These are phyloP conservation scores for Aythya baeri DNA, from an alignment of 2,113 vertebrate species.

Conservation along the genomic window DNA sequence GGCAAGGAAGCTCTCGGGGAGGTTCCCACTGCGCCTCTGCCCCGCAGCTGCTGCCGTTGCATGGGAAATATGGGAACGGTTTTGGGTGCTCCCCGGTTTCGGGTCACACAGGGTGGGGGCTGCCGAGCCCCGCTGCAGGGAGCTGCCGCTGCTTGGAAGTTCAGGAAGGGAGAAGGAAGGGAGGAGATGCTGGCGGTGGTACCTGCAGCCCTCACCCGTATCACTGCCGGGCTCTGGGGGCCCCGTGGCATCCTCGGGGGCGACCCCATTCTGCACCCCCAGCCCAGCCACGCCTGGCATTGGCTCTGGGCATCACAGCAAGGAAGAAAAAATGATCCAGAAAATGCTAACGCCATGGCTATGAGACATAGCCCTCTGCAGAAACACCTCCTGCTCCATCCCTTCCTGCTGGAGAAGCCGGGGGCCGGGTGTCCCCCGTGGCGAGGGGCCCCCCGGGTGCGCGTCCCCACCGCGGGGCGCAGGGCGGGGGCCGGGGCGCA, in stretches of 20 bases:
- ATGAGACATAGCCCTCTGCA: neutral
- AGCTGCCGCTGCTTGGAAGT: neutral
- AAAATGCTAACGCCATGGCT: too few species aligned
- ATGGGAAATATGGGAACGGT: neutral
- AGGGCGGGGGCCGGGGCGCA: accelerated
- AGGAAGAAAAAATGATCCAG: neutral
- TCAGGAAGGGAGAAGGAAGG: neutral
- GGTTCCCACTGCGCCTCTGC: neutral
- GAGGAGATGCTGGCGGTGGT: accelerated
- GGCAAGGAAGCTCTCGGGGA: neutral
- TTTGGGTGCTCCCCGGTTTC: neutral
- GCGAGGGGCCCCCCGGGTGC: accelerated
- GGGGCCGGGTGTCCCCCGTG: neutral
- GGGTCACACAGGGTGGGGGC: neutral
- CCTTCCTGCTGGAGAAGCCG: neutral
- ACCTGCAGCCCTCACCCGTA: neutral
- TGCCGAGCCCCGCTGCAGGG: neutral
- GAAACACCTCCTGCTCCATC: neutral
- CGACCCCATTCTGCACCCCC: neutral
- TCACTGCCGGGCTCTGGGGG: neutral
- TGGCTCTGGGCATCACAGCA: neutral
- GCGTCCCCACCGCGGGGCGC: accelerated
- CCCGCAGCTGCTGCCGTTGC: neutral
- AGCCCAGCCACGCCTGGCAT: neutral
- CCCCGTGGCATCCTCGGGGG: too few species aligned